Percentiles rank a stretch among this genome's conserved stretches.
Conservation (phyloP, 2,113 vertebrate genomes). For the Craseonycteris thonglongyai region DNA sequence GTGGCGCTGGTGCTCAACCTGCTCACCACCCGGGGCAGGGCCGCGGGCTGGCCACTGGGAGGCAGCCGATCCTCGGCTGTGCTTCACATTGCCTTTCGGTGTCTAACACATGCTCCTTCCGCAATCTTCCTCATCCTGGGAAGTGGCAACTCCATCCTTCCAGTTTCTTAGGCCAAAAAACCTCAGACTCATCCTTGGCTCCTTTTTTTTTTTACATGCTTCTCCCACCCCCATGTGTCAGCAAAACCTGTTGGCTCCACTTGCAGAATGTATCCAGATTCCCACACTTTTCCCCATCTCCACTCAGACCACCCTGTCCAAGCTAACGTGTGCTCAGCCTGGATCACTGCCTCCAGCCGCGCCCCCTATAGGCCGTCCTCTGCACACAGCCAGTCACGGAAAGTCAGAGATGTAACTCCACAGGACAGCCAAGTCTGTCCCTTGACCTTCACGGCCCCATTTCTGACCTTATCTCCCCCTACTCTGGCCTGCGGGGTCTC, state of each 20-base stretch:
- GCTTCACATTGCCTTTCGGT: fast-evolving
- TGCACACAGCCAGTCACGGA: neutral
- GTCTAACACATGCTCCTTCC: too few species aligned
- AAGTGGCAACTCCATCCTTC: neutral
- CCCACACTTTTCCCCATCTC: neutral
- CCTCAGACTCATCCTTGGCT: neutral
- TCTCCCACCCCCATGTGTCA: too few species aligned
- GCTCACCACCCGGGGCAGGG: neutral
- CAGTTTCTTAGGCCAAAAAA: neutral
- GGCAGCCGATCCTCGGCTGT: neutral
- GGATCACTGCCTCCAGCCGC: neutral
- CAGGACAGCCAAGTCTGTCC: neutral
- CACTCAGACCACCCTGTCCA: neutral
- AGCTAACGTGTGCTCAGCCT: neutral
- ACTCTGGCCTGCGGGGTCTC: neutral
- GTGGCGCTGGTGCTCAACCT: conserved; percentile 21
- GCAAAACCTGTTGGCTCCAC: neutral
- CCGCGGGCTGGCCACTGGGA: fast-evolving
- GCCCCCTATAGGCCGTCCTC: neutral
- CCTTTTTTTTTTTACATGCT: neutral
- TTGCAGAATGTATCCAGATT: neutral
- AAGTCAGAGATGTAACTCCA: neutral
- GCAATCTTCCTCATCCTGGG: neutral
- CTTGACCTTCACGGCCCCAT: neutral
- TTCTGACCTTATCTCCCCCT: neutral